Conservation (phyloP, 1,140 invertebrate genomes). For the Drosophila lacteicornis region DNA sequence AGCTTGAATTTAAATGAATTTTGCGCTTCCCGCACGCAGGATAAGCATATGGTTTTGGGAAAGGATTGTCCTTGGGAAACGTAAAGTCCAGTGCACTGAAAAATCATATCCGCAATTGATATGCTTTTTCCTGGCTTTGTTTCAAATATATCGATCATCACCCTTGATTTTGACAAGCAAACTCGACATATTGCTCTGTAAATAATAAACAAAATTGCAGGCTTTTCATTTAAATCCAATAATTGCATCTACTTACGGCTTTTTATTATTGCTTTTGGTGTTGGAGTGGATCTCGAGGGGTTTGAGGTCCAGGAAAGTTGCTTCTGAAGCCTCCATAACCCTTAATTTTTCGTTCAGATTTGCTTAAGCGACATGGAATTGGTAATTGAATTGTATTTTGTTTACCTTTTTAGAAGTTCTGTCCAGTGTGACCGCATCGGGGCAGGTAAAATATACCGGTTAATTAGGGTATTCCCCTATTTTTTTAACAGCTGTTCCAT, state of each 20-base stretch:
- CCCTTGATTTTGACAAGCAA: neutral
- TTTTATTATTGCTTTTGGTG: no score
- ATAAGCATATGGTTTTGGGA: neutral
- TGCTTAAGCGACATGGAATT: neutral
- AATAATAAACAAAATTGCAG: neutral
- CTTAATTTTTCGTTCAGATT: neutral
- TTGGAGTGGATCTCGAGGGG: no score
- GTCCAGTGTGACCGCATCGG: neutral
- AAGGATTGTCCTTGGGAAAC: neutral
- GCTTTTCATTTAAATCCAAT: no score
- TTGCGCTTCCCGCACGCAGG: neutral
- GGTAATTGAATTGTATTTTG: neutral
- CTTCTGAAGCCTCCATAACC: neutral
- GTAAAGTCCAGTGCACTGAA: slow-evolving; percentile 2
- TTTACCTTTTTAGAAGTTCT: neutral
- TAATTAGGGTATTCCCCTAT: neutral
- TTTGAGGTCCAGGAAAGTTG: neutral
- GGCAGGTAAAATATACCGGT: neutral
- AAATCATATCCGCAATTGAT: slow-evolving; percentile 1
- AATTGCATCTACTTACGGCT: neutral
- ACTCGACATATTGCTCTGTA: neutral
- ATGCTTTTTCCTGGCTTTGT: neutral
- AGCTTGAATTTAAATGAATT: neutral
- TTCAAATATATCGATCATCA: neutral
- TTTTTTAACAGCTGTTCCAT: neutral